Conservation (phyloP, 2,113 vertebrate genomes). For the Hydropotes inermis region DNA sequence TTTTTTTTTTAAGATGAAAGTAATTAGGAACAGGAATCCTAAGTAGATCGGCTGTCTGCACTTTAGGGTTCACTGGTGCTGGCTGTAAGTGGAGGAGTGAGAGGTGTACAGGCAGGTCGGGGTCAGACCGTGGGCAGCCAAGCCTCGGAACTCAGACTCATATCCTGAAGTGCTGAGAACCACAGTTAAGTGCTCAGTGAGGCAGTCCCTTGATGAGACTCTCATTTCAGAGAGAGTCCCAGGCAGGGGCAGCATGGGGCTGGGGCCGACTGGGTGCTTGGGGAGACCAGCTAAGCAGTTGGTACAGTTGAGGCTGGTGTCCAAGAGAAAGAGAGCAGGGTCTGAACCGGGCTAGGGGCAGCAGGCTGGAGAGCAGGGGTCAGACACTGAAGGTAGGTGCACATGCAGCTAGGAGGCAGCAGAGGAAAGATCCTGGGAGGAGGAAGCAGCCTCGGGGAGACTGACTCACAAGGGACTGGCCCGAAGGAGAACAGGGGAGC, state of each 20-base stretch:
- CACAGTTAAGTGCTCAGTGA: neutral
- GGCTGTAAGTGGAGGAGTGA: neutral
- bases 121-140: neutral
- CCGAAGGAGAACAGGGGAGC: neutral
- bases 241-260: neutral
- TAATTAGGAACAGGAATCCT: neutral
- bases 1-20: neutral
- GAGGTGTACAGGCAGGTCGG: neutral
- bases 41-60: too few relatives aligned
- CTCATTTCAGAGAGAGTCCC: neutral
- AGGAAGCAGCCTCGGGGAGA: neutral
- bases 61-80: neutral
- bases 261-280: neutral
- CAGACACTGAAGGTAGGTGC: neutral
- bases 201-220: too few relatives aligned
- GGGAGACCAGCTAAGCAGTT: neutral
- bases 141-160: neutral
- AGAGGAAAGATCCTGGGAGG: neutral
- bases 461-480: fast-evolving
- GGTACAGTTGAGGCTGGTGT: neutral
- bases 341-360: neutral
- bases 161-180: neutral
- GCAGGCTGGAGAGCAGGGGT: neutral
- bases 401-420: neutral
- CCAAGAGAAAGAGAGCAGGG: neutral